phyloP scores from a whole-genome alignment of 2,113 vertebrate species.

The Nipponia nippon region DNA sequence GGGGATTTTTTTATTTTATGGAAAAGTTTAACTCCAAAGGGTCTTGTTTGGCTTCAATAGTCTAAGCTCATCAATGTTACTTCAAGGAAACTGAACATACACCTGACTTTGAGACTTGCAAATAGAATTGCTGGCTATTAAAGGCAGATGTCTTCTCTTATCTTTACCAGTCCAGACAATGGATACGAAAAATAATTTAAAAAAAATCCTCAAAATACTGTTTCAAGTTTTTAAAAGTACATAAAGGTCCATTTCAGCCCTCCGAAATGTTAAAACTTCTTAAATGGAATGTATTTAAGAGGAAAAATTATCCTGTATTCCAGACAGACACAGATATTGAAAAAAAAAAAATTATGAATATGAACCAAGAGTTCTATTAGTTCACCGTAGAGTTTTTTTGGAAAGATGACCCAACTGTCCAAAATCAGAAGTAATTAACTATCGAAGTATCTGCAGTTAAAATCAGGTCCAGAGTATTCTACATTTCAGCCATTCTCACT shows the following conservation, averaged over 20 bases:
- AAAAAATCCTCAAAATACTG: not conserved
- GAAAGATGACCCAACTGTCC: not conserved
- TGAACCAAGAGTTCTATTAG: not conserved
- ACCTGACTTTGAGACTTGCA: not conserved
- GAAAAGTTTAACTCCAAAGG: slow-evolving; percentile 9
- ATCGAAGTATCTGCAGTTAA: not conserved
- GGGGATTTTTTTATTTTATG: not conserved
- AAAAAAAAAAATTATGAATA: not conserved
- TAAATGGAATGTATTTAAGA: not conserved
- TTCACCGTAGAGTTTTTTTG: not conserved
- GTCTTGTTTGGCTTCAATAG: not conserved
- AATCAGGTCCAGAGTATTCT: not conserved
- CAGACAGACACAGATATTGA: not conserved
- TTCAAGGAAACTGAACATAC: not conserved
- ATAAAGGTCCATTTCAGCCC: not conserved
- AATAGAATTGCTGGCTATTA: not conserved
- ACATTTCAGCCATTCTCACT: not conserved
- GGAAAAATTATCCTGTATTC: not conserved
- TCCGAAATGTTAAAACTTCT: not conserved
- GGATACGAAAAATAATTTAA: not conserved
- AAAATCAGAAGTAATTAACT: not conserved
- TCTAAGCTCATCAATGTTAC: not conserved
- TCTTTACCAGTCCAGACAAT: not conserved
- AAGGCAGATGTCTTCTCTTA: not conserved
- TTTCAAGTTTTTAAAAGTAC: not conserved